Evolutionary conservation across 2,797 vertebrate species (phyloP), one percentile per base, ranked within the genome.

Genomic region (Columba guinea): DNA sequence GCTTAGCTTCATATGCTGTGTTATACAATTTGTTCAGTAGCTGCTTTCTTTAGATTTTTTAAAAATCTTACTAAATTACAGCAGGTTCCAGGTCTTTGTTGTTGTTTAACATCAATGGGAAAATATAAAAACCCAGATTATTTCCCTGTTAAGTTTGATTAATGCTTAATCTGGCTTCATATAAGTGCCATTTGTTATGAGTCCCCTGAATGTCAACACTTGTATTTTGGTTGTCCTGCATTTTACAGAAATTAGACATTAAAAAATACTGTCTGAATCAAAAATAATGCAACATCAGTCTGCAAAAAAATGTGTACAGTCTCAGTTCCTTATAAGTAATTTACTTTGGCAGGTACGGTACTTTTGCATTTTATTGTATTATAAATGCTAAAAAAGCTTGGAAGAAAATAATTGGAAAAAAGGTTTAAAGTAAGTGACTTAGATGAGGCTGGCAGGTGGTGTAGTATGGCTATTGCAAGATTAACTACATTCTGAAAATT

Each of bases 391-490:
- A 95, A 94, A 89, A 87, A 81, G 27, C 78, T 84, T 93, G 73
- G 94, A 95, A 92, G 44, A 46, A 46, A 96, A 91, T 88, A 68
- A 84, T 58, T 96, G 91, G 80, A 86, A 94, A 94, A 92, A 92
- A 79, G 41, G 77, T 97, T 93, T 94, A 82, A 39, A 89, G 76
- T 69, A 96, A 94, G 80, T 96, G 80, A 95, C 95, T 95, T 93
- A 94, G 90, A 59, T 79, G 75, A 89, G 44, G 69, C 93, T 96
- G 91, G 71, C 92, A 91, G 81, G 84, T 92, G 75, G 49, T 34
- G 30, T 14, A 34, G 30, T 52, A 22, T 60, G 52, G 71, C 89
- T 92, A 46, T 18, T 52, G 82, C 74, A 37, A 62, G 69, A 93
- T 95, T 92, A 96, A 80, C 77, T 34, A 56, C 93, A 83, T 95